Evolutionary conservation across 2,797 vertebrate genomes (phyloP).

Genomic region (Eleutherodactylus coqui): DNA sequence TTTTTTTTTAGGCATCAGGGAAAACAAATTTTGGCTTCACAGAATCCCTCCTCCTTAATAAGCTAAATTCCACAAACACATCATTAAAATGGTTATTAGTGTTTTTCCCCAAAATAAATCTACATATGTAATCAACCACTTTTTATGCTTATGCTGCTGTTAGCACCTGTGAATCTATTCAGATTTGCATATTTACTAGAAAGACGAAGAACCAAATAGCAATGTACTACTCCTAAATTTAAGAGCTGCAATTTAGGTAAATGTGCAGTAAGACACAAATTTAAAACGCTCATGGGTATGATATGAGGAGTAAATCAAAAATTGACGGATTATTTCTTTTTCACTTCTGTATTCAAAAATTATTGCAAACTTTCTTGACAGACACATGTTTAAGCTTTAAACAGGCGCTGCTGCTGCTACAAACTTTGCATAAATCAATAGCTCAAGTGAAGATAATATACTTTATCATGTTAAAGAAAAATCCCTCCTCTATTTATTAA

Average conservation of each 20-base stretch:
- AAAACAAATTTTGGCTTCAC: slow-evolving; percentile 10
- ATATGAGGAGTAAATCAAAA: not conserved
- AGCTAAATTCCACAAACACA: slow-evolving; percentile 21
- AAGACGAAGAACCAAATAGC: not conserved
- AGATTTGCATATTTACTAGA: not conserved
- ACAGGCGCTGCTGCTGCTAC: too few species aligned
- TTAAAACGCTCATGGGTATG: not conserved
- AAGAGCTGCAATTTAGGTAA: slow-evolving; percentile 7
- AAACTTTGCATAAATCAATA: too few species aligned
- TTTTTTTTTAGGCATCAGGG: not conserved
- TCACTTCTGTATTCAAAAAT: not conserved
- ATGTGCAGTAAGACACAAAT: not conserved
- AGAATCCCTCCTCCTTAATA: slow-evolving; percentile 23
- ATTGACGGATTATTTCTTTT: not conserved
- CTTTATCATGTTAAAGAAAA: too few species aligned
- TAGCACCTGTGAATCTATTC: slow-evolving; percentile 9
- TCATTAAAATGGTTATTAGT: slow-evolving; percentile 22
- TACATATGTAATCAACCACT: slow-evolving; percentile 28
- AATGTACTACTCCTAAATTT: not conserved
- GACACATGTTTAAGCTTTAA: not conserved
- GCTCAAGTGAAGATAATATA: too few species aligned
- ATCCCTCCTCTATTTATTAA: too few species aligned
- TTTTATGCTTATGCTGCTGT: slow-evolving; percentile 1
- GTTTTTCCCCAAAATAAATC: slow-evolving; percentile 6
- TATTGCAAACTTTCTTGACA: not conserved